phyloP scores from a whole-genome alignment of 1,140 invertebrate species.

The Dendroctonus ponderosae region DNA sequence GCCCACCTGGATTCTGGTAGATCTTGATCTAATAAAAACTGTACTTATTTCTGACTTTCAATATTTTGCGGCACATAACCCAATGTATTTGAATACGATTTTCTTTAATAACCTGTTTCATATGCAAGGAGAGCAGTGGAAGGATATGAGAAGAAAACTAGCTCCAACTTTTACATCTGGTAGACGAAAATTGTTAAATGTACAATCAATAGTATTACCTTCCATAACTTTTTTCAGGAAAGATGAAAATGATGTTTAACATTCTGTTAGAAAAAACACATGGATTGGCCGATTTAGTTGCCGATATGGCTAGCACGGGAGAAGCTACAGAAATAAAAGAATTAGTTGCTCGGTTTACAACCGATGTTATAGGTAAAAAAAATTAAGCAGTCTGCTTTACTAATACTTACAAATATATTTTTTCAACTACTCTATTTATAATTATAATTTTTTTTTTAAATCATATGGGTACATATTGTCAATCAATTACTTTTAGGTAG shows the following conservation, averaged over 20 bases:
- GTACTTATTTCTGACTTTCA: constrained; percentile 5
- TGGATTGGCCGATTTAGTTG: constrained; percentile 5
- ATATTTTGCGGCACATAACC: constrained; percentile 13
- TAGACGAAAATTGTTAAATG: not conserved
- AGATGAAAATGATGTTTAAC: constrained; percentile 21
- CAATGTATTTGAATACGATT: not conserved
- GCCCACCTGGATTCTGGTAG: constrained; percentile 1
- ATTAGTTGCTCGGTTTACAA: constrained; percentile 11
- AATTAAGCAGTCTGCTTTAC: not conserved
- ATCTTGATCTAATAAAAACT: constrained; percentile 7
- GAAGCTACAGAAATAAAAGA: constrained; percentile 7
- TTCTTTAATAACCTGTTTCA: constrained; percentile 17
- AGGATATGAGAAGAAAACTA: constrained; percentile 11
- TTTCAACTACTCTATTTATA: too few relatives aligned
- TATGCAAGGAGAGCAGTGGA: constrained; percentile 17
- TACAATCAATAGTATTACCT: not conserved
- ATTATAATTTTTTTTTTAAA: too few relatives aligned
- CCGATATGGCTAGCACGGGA: not conserved
- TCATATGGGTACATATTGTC: too few relatives aligned
- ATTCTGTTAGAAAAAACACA: constrained; percentile 3
- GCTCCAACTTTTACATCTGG: constrained; percentile 18
- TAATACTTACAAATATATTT: too few relatives aligned
- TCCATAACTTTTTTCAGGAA: constrained; percentile 10
- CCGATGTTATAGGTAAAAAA: constrained; percentile 19
- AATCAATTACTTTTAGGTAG: constrained; percentile 8